These are phyloP conservation scores for Apodemia duryi DNA, from an alignment of 2,888 invertebrate genomes.

Conservation along the genomic window DNA sequence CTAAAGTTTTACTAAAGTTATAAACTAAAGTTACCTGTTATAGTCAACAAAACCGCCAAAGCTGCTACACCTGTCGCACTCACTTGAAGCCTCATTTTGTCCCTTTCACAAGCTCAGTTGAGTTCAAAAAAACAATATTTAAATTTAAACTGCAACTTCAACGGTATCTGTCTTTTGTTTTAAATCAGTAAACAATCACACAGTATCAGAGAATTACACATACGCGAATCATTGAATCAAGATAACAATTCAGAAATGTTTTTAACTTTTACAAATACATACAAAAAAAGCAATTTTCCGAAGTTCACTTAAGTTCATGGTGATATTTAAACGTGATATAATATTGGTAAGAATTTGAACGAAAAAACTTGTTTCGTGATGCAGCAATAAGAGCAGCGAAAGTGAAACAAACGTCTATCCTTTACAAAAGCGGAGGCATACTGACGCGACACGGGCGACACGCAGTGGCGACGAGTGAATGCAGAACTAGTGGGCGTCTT, in stretches of 20 bases:
- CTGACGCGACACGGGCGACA: conserved; percentile 64
- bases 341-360: conserved; percentile 37
- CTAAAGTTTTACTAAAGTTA: conserved; percentile 22
- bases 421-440: conserved; percentile 50
- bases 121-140: conserved; percentile 55
- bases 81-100: conserved; percentile 66
- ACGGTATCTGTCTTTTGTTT: conserved; percentile 55
- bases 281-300: conserved; percentile 43
- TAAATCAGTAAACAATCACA: conserved; percentile 65
- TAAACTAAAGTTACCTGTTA: conserved; percentile 63
- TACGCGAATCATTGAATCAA: conserved; percentile 57
- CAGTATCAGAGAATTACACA: conserved; percentile 58
- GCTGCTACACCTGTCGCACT: conserved; percentile 75
- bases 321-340: conserved; percentile 39
- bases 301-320: conserved; percentile 53
- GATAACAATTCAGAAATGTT: conserved; percentile 64
- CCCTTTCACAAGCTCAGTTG: conserved; percentile 64
- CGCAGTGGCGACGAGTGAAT: conserved; percentile 42
- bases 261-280: conserved; percentile 44
- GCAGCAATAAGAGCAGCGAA: conserved; percentile 35
- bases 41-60: conserved; percentile 61
- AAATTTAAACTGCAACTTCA: conserved; percentile 49
- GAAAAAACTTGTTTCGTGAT: conserved; percentile 69
- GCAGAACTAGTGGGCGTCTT: conserved; percentile 56
- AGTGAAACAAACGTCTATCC: conserved; percentile 54